Conservation (phyloP, 2,888 invertebrate genomes). For the Melikaiella ostensackeni region DNA sequence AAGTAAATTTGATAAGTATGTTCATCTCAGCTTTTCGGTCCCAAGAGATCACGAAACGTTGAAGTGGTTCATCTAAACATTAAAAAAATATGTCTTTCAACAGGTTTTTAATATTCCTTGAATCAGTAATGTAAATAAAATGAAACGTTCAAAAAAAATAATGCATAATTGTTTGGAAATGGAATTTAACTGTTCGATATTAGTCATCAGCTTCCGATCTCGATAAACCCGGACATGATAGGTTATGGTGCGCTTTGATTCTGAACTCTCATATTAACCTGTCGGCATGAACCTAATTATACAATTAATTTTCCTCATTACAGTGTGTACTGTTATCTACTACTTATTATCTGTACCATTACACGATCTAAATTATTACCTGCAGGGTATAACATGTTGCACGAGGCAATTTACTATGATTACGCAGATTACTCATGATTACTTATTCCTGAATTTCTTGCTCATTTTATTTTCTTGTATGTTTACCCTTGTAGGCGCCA, state of each 20-base stretch:
- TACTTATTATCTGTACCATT: conserved; percentile 28
- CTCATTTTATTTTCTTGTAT: conserved; percentile 9
- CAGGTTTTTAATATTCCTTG: too few relatives aligned
- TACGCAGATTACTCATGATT: conserved; percentile 33
- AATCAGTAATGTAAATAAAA: too few relatives aligned
- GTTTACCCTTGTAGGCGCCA: conserved; percentile 32
- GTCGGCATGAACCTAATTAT: conserved; percentile 33
- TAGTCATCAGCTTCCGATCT: conserved; percentile 33
- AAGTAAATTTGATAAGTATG: too few relatives aligned
- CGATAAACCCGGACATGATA: conserved; percentile 11
- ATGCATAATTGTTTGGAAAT: too few relatives aligned
- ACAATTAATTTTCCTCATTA: conserved; percentile 38
- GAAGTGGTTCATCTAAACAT: too few relatives aligned
- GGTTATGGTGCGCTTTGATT: conserved; percentile 13
- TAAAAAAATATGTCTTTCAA: too few relatives aligned
- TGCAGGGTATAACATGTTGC: conserved; percentile 32
- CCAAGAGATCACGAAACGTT: too few relatives aligned
- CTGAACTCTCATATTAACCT: conserved; percentile 25
- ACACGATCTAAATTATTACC: conserved; percentile 31
- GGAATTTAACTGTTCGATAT: too few relatives aligned
- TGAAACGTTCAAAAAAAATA: too few relatives aligned
- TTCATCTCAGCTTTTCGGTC: too few relatives aligned
- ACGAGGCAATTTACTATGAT: conserved; percentile 33
- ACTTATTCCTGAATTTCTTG: conserved; percentile 33
- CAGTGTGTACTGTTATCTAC: conserved; percentile 24